phyloP scores from a whole-genome alignment of 2,797 vertebrate species.

The Esox masquinongy region DNA sequence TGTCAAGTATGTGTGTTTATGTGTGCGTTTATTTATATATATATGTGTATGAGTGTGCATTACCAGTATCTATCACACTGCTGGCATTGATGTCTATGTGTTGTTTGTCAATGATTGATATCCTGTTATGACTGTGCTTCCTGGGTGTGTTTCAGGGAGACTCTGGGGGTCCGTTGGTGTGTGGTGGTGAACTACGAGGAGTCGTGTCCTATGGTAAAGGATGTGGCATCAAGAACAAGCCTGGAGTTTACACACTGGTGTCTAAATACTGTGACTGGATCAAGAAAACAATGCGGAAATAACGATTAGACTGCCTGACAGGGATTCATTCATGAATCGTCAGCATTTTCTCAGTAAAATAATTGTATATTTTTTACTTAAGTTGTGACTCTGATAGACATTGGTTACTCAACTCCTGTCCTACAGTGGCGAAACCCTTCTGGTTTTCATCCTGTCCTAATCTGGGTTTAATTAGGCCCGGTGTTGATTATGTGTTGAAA shows the following conservation, averaged over 20 bases:
- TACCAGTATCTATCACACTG: too few relatives aligned
- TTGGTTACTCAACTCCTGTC: too few relatives aligned
- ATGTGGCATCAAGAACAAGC: conserved; percentile 27
- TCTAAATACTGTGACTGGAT: conserved; percentile 30
- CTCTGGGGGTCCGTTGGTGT: conserved; percentile 70
- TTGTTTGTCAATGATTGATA: background rate
- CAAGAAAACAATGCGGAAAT: conserved; percentile 14
- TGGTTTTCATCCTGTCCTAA: too few relatives aligned
- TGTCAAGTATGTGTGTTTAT: conserved; percentile 44
- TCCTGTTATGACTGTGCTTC: too few relatives aligned
- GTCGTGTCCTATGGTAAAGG: conserved; percentile 20
- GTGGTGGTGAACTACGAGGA: conserved; percentile 31
- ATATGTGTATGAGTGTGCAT: background rate
- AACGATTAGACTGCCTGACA: background rate
- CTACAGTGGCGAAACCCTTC: too few relatives aligned
- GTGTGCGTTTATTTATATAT: background rate
- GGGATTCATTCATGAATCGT: too few relatives aligned
- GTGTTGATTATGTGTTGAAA: too few relatives aligned
- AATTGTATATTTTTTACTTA: too few relatives aligned
- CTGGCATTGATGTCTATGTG: background rate
- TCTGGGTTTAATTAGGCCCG: too few relatives aligned
- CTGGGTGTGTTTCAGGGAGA: conserved; percentile 58
- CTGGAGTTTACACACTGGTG: conserved; percentile 32
- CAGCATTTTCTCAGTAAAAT: too few relatives aligned
- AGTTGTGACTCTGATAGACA: too few relatives aligned